Percentiles rank a stretch among this genome's conserved stretches.
Conservation (phyloP, 2,113 vertebrate species). For the Mionectes macconnelli region DNA sequence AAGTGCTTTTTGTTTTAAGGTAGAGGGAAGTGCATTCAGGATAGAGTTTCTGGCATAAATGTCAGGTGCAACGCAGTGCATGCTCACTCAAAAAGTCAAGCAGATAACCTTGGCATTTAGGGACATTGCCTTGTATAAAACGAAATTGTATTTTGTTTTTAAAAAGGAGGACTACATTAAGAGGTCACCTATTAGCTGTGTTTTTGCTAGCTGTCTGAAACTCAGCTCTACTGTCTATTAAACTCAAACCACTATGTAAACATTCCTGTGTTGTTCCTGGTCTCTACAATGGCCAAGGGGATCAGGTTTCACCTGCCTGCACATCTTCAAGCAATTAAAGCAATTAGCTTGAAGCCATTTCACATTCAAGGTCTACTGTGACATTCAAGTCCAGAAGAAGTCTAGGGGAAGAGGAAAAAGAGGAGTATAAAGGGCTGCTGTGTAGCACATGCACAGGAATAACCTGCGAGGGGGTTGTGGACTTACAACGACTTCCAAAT, state of each 20-base stretch:
- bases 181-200: slow-evolving; percentile 86
- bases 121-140: slow-evolving; percentile 67
- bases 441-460: slow-evolving; percentile 31
- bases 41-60: slow-evolving; percentile 76
- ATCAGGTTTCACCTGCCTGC: slow-evolving; percentile 91
- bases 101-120: slow-evolving; percentile 91
- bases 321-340: slow-evolving; percentile 96
- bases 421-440: background rate
- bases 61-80: slow-evolving; percentile 78
- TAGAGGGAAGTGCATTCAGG: slow-evolving; percentile 48
- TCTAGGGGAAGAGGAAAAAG: slow-evolving; percentile 31
- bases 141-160: slow-evolving; percentile 72
- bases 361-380: slow-evolving; percentile 88
- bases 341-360: slow-evolving; percentile 90
- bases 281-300: slow-evolving; percentile 82
- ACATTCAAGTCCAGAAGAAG: slow-evolving; percentile 80
- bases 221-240: slow-evolving; percentile 84
- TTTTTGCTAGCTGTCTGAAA: slow-evolving; percentile 85
- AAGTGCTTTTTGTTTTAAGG: slow-evolving; percentile 75
- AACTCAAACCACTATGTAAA: slow-evolving; percentile 87
- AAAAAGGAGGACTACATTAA: slow-evolving; percentile 80
- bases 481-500: background rate
- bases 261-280: slow-evolving; percentile 81
- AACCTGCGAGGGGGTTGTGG: background rate
- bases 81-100: slow-evolving; percentile 75